Base-by-base conservation (phyloP, 1,140 invertebrate genomes). In the Lepidostoma basale region DNA sequence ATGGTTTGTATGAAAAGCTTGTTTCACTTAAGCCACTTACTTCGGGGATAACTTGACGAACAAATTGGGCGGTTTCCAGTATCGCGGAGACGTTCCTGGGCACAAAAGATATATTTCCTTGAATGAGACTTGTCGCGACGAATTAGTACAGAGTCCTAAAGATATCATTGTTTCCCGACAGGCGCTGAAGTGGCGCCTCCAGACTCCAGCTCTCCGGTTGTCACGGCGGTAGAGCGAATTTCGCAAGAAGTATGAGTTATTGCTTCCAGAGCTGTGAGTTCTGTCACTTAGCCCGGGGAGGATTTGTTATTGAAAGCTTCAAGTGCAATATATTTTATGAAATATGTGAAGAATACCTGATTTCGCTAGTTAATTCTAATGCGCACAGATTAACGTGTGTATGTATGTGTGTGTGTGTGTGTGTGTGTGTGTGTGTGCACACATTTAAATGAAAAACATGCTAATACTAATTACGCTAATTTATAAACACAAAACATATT, bases 81-180 rank as follows among this genome's bases (percentile, higher is more conserved):
- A 3, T 18, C 4, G 42, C 5, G 14, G 14, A 36, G 1, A 47
- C 23, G 20, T 20, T 47, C 23, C 25, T 54, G 22, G 14, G 49
- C n/a, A 28, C 23, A 28, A 6, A 12, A 30, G 9, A 30, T 26
- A 54, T n/a, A 54, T 33, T 54, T 54, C 30, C n/a, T 33, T n/a
- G 49, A 54, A 54, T 54, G 10, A 33, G 49, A 54, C 22, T 54
- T 54, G 49, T 28, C 49, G 14, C 49, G 30, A 5, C n/a, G 14
- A 54, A 54, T 54, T 54, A 54, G 49, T 16, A 28, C 49, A 28
- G 49, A 30, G 10, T 54, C 10, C 25, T n/a, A 45, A 20, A 45
- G 18, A 45, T 45, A 6, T 45, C 42, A 45, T 20, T 45, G 3
- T 45, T 45, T 45, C 33, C 33, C 33, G 33, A 36, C 33, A 36